Evolutionary conservation across 2,113 vertebrate genomes (phyloP).

Genomic region (Colaptes auratus): DNA sequence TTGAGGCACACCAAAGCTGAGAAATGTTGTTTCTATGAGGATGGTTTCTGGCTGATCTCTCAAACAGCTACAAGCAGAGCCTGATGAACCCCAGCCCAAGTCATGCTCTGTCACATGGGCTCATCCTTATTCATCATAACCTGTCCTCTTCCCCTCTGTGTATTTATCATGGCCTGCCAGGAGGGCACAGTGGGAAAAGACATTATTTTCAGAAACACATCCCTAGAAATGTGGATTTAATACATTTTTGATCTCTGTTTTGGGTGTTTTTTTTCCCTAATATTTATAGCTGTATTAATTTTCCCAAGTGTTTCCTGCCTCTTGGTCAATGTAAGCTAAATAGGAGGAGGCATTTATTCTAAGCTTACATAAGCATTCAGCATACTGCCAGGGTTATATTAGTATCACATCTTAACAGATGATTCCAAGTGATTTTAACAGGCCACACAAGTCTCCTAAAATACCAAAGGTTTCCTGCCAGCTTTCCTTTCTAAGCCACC

Average conservation of each 20-base stretch:
- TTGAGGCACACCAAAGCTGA: not conserved
- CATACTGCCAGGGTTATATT: not conserved
- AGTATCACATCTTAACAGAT: not conserved
- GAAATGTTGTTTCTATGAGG: not conserved
- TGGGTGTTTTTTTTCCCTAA: not conserved
- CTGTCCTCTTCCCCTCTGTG: rapidly evolving
- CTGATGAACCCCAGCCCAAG: not conserved
- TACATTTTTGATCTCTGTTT: not conserved
- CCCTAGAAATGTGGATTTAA: not conserved
- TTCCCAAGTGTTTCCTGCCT: not conserved
- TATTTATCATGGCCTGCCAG: not conserved
- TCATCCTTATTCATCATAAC: not conserved
- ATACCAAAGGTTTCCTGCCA: not conserved
- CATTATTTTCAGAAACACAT: not conserved
- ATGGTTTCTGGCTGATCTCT: not conserved
- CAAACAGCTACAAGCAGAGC: not conserved
- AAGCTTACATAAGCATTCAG: not conserved
- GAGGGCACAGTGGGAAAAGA: not conserved
- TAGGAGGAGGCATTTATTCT: not conserved
- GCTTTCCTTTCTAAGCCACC: not conserved
- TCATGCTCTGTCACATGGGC: not conserved
- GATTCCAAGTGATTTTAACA: not conserved
- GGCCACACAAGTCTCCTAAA: not conserved
- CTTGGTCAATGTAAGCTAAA: not conserved
- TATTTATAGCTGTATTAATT: not conserved